Percentiles rank a stretch among this genome's conserved stretches.
Evolutionary conservation across 2,797 vertebrate species (phyloP).

Genomic region (Brachymystax lenok): DNA sequence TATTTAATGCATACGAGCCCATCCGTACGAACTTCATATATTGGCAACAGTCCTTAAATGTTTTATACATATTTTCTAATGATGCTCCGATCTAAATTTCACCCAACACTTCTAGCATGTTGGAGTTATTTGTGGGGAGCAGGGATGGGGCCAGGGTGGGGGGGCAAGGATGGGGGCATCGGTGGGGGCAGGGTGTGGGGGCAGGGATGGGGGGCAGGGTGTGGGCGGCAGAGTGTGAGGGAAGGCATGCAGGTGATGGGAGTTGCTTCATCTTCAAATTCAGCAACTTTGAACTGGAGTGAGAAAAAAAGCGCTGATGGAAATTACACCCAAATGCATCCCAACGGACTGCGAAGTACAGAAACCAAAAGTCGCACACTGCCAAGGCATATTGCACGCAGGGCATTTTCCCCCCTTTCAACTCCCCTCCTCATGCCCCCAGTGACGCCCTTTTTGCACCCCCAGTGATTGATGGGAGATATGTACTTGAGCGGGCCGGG

Average conservation of each 20-base stretch:
- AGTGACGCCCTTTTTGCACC: conserved; percentile 61
- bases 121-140: too few species aligned
- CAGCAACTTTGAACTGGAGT: conserved; percentile 76
- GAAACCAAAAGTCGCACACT: conserved; percentile 55
- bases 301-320: conserved; percentile 70
- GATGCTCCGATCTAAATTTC: neutral
- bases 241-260: conserved; percentile 58
- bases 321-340: conserved; percentile 68
- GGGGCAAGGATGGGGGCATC: conserved; percentile 17
- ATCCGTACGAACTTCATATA: neutral
- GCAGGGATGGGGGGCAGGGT: conserved; percentile 32
- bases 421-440: conserved; percentile 46
- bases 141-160: conserved; percentile 3
- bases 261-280: conserved; percentile 71
- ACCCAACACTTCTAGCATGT: neutral
- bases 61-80: neutral
- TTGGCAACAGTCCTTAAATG: neutral
- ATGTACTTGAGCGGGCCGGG: conserved; percentile 63
- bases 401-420: conserved; percentile 39
- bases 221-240: conserved; percentile 17
- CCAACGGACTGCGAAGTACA: conserved; percentile 54
- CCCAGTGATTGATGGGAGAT: conserved; percentile 68
- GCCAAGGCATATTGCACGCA: conserved; percentile 50
- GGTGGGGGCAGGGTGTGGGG: conserved; percentile 1
- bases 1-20: neutral